phyloP scores from a whole-genome alignment of 2,888 invertebrate genomes.

The Noctua comes region DNA sequence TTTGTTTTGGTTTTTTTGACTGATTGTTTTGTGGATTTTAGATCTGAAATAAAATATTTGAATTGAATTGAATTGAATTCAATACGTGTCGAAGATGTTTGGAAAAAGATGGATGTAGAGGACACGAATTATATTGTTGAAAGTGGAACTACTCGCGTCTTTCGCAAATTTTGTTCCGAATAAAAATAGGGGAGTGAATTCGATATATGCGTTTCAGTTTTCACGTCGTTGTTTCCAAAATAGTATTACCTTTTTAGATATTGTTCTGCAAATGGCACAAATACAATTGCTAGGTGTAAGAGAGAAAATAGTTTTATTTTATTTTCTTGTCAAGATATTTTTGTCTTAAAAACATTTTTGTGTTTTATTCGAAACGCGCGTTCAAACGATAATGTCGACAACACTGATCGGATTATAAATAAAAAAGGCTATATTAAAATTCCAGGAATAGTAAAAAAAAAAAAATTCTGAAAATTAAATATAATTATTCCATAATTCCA shows the following conservation, averaged over 20 bases:
- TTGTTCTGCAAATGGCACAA: slow-evolving; percentile 3
- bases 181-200: slow-evolving; percentile 11
- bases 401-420: background rate
- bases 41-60: too few relatives aligned
- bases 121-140: slow-evolving; percentile 8
- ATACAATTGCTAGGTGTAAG: background rate
- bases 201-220: slow-evolving; percentile 28
- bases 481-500: background rate
- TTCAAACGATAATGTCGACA: background rate
- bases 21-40: too few relatives aligned
- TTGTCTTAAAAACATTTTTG: background rate
- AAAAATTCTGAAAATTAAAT: background rate
- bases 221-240: slow-evolving; percentile 2
- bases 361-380: background rate
- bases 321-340: background rate
- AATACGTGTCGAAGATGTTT: slow-evolving; percentile 29
- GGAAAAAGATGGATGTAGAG: slow-evolving; percentile 14
- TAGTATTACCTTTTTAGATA: slow-evolving; percentile 10
- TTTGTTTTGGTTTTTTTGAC: too few relatives aligned
- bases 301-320: background rate
- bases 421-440: background rate
- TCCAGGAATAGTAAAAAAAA: background rate
- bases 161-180: slow-evolving; percentile 22
- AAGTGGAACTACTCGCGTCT: background rate
- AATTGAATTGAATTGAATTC: too few relatives aligned